Conservation (phyloP, 92 coral and sea anemone species). For the Palythoa grandiflora region DNA sequence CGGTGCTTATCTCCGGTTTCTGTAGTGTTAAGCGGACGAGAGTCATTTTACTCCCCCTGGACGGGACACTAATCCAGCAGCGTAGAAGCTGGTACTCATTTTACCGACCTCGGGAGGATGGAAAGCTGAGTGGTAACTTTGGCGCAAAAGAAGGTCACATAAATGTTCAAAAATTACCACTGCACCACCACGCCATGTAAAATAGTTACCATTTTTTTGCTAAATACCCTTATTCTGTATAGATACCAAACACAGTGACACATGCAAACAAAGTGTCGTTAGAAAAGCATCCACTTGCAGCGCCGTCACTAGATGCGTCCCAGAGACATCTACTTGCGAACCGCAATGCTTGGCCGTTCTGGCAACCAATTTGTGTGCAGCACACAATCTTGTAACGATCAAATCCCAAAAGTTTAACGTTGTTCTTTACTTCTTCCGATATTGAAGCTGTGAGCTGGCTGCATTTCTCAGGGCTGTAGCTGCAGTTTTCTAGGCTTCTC, state of each 20-base stretch:
- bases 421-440: slow-evolving; percentile 85
- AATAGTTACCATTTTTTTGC: too few species aligned
- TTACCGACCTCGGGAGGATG: too few species aligned
- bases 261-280: slow-evolving; percentile 90
- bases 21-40: too few species aligned
- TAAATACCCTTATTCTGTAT: slow-evolving; percentile 63
- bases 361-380: slow-evolving; percentile 84
- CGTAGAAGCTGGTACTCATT: too few species aligned
- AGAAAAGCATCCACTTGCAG: slow-evolving; percentile 83
- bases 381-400: slow-evolving; percentile 94
- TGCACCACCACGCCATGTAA: too few species aligned
- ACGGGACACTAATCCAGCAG: too few species aligned
- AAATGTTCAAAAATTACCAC: too few species aligned
- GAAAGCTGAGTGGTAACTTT: too few species aligned
- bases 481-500: slow-evolving; percentile 65
- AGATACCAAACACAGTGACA: slow-evolving; percentile 94
- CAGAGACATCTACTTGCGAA: slow-evolving; percentile 95
- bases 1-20: too few species aligned
- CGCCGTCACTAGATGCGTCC: slow-evolving; percentile 80
- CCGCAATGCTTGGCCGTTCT: slow-evolving; percentile 82
- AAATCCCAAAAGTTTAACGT: slow-evolving; percentile 85
- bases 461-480: slow-evolving; percentile 81
- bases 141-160: too few species aligned
- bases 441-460: slow-evolving; percentile 68
- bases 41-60: too few species aligned